Conservation (phyloP, 30 jellyfish, hydroid and myxozoan species). For the Hydractinia echinata region DNA sequence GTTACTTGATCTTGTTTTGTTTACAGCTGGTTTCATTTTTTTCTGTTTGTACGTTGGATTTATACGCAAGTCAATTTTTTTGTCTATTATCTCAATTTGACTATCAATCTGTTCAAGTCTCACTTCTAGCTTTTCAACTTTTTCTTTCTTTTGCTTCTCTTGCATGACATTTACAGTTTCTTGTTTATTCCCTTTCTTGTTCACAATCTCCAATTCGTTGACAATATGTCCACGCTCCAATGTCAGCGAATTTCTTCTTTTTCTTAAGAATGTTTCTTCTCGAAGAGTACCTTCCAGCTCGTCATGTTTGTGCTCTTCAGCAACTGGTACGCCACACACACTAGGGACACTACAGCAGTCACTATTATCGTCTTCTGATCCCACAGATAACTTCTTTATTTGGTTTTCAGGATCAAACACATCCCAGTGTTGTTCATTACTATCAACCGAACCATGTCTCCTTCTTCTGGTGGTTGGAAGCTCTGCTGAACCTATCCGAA, state of each 20-base stretch:
- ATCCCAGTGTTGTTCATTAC: constrained; percentile 10
- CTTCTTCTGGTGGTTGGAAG: neutral
- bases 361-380: constrained; percentile 21
- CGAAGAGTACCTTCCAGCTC: constrained; percentile 21
- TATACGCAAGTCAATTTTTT: neutral
- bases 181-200: constrained; percentile 9
- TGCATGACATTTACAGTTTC: neutral
- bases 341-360: constrained; percentile 14
- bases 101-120: constrained; percentile 6
- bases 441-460: constrained; percentile 9
- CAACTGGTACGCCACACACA: neutral
- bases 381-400: neutral
- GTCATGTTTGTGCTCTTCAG: constrained; percentile 8
- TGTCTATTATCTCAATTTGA: constrained; percentile 14
- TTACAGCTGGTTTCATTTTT: neutral
- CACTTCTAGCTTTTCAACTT: constrained; percentile 15
- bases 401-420: neutral
- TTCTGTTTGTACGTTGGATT: neutral
- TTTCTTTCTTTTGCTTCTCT: neutral
- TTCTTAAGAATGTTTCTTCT: constrained; percentile 32
- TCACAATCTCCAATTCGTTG: constrained; percentile 13
- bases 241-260: constrained; percentile 33
- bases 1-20: neutral
- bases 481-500: neutral
- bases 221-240: constrained; percentile 36